phyloP scores from a whole-genome alignment of 2,797 vertebrate genomes.

The Phrynocephalus guinanensis region DNA sequence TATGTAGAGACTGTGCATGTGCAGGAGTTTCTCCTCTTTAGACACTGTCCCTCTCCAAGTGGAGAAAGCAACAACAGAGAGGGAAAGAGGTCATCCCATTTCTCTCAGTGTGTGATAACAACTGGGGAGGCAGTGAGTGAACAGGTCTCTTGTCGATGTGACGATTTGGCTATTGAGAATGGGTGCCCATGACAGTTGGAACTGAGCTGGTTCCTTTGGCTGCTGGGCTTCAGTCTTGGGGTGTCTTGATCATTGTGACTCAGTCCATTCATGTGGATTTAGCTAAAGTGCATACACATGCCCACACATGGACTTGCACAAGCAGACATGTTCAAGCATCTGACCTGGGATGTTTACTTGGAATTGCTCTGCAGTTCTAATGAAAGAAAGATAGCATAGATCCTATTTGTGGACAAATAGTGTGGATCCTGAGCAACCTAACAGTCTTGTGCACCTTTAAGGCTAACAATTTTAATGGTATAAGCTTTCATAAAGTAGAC shows the following conservation, averaged over 20 bases:
- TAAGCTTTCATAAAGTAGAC: slow-evolving; percentile 1
- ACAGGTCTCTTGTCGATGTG: background rate
- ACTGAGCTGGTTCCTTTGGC: background rate
- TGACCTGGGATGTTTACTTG: background rate
- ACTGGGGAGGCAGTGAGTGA: too few relatives aligned
- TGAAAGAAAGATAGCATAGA: background rate
- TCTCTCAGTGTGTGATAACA: too few relatives aligned
- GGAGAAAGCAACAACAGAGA: too few relatives aligned
- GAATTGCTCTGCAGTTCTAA: background rate
- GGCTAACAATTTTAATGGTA: background rate
- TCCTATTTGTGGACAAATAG: background rate
- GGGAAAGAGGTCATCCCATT: too few relatives aligned
- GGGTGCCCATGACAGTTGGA: background rate
- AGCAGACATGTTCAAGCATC: too few relatives aligned
- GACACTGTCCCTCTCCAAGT: too few relatives aligned
- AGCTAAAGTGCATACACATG: background rate
- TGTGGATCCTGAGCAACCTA: background rate
- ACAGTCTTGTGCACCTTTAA: background rate
- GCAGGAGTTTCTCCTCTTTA: too few relatives aligned
- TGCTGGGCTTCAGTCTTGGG: background rate
- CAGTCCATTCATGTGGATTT: background rate
- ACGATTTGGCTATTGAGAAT: background rate
- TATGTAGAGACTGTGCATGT: too few relatives aligned
- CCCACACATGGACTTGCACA: too few relatives aligned
- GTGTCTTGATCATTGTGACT: background rate